Evolutionary conservation across 2,888 invertebrate species (phyloP), one percentile per base, ranked within the genome.

Genomic region (Lagria hirta): DNA sequence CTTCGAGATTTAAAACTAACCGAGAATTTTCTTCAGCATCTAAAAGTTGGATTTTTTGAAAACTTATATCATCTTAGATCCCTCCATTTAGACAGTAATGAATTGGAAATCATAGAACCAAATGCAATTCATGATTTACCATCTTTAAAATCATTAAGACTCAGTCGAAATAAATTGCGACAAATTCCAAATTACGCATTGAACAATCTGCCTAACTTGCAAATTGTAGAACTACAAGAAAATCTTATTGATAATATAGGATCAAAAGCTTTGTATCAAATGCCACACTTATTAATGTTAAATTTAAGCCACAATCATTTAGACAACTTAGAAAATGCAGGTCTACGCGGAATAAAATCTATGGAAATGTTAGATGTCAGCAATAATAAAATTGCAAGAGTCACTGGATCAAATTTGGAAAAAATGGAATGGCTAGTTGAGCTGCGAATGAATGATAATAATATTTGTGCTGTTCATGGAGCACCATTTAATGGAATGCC

Each of bases 341-440:
- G 90, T 1, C 69, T 91, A 37, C 76, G 80, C 22, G 82, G 81
- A 53, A 72, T 92, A 45, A 77, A 81, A 24, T 88, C 89, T 8
- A 72, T 94, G 35, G 92, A 93, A 73, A 86, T 92, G 3, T 68
- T 94, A 29, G 93, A 94, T 67, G 68, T 93, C 43, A 91, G 90
- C 62, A 81, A 83, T 55, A 94, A 94, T 65, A 81, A 78, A 47
- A 73, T 93, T 13, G 76, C 79, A 12, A 79, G 79, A 57, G 77
- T 93, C 20, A 71, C 74, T 16, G 73, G 73, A 42, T 78, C 82
- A n/a, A 81, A 80, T 50, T 77, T 88, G 54, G 80, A 84, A 48
- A 78, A 82, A 36, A 82, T 93, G 78, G 88, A 88, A 65, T 90
- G 91, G 85, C 73, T 93, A 36, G 88, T 92, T 1, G 91, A 92